Evolutionary conservation across 64 coral and sea anemone genomes (phyloP), one percentile per base, ranked within the genome.

Genomic region (Stylophora pistillata): DNA sequence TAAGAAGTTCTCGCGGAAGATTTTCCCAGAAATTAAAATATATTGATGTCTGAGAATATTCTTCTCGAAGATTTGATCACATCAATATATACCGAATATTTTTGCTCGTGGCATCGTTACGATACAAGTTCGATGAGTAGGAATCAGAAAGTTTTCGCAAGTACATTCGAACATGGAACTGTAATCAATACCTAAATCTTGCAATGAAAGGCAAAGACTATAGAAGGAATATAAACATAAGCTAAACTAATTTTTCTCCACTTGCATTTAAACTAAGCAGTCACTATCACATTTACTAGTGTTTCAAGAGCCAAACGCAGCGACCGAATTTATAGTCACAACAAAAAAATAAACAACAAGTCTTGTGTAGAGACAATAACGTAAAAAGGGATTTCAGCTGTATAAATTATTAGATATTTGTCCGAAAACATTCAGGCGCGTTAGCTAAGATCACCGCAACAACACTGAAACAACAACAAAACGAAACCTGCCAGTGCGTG

Each of bases 401-500:
- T 7, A 7, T 47, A 7, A 47, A 47, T 47, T 4, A 47, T 7
- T 3, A 7, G 37, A 47, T 47, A 47, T 47, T 47, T 47, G 3
- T 47, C 37, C 7, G 7, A 47, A 47, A 47, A 47, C 7, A n/a
- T 10, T 68, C 26, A 68, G 26, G 26, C 64, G 11, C 12, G 21
- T 64, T 64, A 74, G 18, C 18, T 18, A 31, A 74, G 72, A 7
- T 76, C 53, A 76, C 30, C 12, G 37, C 33, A 47, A 76, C 32
- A 76, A 76, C 34, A 41, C 21, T 18, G 32, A 68, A 21, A 68
- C 64, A 68, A 21, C 10, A 68, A 64, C 20, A 6, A 68, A 79
- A 27, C 26, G 56, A 79, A 79, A 79, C 77, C 56, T 79, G 56
- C 77, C 58, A 76, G 56, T 60, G 77, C 28, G 37, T 47, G 37